Evolutionary conservation across 2,888 invertebrate genomes (phyloP).

Genomic region (Atethmia centrago): DNA sequence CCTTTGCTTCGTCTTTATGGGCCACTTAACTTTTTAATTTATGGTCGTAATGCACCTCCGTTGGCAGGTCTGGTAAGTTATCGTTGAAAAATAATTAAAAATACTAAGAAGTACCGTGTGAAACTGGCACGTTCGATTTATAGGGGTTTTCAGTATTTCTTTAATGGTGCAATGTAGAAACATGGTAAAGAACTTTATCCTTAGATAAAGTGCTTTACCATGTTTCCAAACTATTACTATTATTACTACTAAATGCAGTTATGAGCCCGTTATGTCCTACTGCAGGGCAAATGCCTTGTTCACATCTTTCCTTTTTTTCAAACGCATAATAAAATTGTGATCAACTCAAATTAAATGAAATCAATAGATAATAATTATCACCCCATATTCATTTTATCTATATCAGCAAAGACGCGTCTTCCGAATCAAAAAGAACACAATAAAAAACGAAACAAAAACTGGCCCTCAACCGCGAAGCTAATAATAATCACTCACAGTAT

Average conservation of each 20-base stretch:
- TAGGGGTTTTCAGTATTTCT: background rate
- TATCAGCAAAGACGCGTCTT: background rate
- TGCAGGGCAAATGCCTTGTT: background rate
- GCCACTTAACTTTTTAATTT: conserved; percentile 82
- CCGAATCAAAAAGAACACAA: background rate
- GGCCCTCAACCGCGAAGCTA: background rate
- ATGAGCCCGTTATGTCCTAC: background rate
- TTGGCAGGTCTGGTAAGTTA: conserved; percentile 33
- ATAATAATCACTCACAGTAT: conserved; percentile 23
- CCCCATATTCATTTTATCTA: background rate
- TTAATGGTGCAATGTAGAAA: background rate
- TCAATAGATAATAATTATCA: background rate
- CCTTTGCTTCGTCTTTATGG: conserved; percentile 74
- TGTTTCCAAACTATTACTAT: too few relatives aligned
- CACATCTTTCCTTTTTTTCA: too few relatives aligned
- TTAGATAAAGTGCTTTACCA: too few relatives aligned
- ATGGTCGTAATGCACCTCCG: conserved; percentile 68
- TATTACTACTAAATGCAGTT: too few relatives aligned
- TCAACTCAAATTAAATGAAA: too few relatives aligned
- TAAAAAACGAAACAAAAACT: background rate
- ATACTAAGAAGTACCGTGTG: conserved; percentile 12
- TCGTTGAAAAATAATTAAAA: conserved; percentile 51
- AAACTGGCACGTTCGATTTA: conserved; percentile 19
- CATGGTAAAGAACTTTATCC: too few relatives aligned
- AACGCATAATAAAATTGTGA: background rate